A percentile compares a stretch with the other conserved stretches of the same genome.
phyloP scores from a whole-genome alignment of 2,797 vertebrate genomes.

The Pelodytes ibericus region DNA sequence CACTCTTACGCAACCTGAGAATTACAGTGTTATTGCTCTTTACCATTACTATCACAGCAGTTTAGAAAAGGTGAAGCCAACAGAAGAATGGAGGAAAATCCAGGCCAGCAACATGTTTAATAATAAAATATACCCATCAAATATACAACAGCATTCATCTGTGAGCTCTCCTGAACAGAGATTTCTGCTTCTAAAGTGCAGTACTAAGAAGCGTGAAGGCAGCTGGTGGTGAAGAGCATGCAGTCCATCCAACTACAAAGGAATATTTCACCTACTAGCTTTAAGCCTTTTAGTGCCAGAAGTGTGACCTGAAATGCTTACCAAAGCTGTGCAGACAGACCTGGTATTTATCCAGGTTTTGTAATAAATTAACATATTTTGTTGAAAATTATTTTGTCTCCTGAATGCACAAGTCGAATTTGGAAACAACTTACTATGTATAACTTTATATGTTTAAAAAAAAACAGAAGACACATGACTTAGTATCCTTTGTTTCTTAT shows the following conservation, averaged over 20 bases:
- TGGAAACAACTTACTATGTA: background rate
- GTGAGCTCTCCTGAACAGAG: conserved; percentile 20
- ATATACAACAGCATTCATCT: conserved; percentile 32
- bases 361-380: background rate
- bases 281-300: background rate
- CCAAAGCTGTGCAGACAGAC: conserved; percentile 3
- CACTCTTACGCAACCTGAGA: too few species aligned
- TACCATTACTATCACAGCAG: too few species aligned
- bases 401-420: background rate
- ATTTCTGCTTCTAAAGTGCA: conserved; percentile 13
- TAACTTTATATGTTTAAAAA: too few species aligned
- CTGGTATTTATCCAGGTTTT: background rate
- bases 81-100: conserved; percentile 26
- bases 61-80: too few species aligned
- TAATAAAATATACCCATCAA: conserved; percentile 42
- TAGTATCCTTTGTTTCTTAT: too few species aligned
- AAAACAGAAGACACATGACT: too few species aligned
- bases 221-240: background rate
- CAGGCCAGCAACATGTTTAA: conserved; percentile 33
- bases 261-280: background rate
- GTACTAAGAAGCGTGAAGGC: background rate
- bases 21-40: too few species aligned
- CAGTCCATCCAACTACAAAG: background rate
- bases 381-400: background rate
- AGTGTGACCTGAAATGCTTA: background rate